Percentiles rank a stretch among this genome's conserved stretches.
Evolutionary conservation across 92 coral and sea anemone species (phyloP).

Genomic region (Zoanthus sociatus): DNA sequence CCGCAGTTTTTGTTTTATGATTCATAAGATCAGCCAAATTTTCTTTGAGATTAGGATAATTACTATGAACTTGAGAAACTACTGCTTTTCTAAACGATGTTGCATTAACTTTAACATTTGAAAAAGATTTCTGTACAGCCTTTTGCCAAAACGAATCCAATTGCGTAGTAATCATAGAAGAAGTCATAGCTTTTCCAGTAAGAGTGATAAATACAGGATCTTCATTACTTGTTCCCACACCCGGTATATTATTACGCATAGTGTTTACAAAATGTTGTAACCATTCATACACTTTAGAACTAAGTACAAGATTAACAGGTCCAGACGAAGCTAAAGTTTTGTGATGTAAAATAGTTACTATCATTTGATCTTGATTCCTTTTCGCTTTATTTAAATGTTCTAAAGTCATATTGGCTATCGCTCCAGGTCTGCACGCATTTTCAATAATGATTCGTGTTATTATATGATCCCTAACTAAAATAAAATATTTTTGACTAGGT

Average conservation of each 20-base stretch:
- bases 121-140: neutral
- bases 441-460: slow-evolving; percentile 46
- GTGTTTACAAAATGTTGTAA: slow-evolving; percentile 26
- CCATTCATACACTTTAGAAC: slow-evolving; percentile 45
- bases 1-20: neutral
- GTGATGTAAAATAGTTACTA: slow-evolving; percentile 56
- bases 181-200: neutral
- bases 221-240: neutral
- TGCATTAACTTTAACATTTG: neutral
- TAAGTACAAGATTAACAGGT: slow-evolving; percentile 54
- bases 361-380: slow-evolving; percentile 45
- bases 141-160: neutral
- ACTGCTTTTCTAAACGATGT: slow-evolving; percentile 8
- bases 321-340: slow-evolving; percentile 53
- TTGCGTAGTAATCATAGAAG: neutral
- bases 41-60: neutral
- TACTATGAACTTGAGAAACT: neutral
- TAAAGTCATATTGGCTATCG: slow-evolving; percentile 62
- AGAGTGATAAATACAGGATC: neutral
- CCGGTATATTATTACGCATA: slow-evolving; percentile 7
- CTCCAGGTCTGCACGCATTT: slow-evolving; percentile 48
- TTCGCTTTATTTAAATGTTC: slow-evolving; percentile 50
- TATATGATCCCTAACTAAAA: slow-evolving; percentile 48
- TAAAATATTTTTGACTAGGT: slow-evolving; percentile 37
- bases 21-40: neutral